phyloP scores from a whole-genome alignment of 2,797 vertebrate genomes.

The Gorsachius magnificus region DNA sequence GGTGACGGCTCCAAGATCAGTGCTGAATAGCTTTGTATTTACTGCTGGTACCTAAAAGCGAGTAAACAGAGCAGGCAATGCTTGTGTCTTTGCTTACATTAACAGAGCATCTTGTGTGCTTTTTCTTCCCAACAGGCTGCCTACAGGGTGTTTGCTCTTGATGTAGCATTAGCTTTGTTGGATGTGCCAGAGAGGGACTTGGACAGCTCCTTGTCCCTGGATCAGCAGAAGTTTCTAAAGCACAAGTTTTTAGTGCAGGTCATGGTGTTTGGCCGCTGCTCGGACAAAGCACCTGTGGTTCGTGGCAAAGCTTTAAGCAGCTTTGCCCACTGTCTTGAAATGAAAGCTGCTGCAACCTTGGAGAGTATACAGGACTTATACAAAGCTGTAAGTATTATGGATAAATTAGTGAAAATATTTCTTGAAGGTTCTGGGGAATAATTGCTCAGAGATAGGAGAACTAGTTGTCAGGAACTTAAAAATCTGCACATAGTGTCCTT shows the following conservation, averaged over 20 bases:
- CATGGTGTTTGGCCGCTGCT: slow-evolving; percentile 85
- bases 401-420: neutral
- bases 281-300: slow-evolving; percentile 83
- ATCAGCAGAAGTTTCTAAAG: slow-evolving; percentile 77
- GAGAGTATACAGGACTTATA: slow-evolving; percentile 83
- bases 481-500: neutral
- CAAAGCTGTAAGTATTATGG: slow-evolving; percentile 78
- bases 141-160: slow-evolving; percentile 88
- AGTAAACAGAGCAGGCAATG: neutral
- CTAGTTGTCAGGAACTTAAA: neutral
- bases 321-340: slow-evolving; percentile 88
- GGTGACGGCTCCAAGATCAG: neutral
- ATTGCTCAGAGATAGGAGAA: neutral
- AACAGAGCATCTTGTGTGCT: neutral
- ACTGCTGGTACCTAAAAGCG: neutral
- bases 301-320: slow-evolving; percentile 87
- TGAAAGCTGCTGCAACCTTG: slow-evolving; percentile 67
- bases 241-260: slow-evolving; percentile 89
- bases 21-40: neutral
- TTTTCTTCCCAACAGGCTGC: slow-evolving; percentile 74
- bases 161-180: slow-evolving; percentile 88
- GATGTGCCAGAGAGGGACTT: slow-evolving; percentile 80
- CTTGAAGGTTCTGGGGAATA: neutral
- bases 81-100: neutral
- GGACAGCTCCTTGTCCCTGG: slow-evolving; percentile 65